phyloP scores from a whole-genome alignment of 2,113 vertebrate species.

The Phaethon lepturus region DNA sequence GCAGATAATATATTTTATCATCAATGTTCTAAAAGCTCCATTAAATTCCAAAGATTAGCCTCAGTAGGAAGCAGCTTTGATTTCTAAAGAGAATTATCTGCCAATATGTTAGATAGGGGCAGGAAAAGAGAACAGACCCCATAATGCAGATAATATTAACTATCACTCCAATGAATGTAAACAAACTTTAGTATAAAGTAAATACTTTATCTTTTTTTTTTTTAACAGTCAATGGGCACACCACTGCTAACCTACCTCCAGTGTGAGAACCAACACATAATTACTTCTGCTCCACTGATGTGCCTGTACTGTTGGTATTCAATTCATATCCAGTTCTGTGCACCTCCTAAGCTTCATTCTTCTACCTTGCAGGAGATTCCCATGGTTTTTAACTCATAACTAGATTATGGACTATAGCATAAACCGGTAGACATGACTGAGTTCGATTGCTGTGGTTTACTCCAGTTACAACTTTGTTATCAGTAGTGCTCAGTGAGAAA shows the following conservation, averaged over 20 bases:
- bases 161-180: neutral
- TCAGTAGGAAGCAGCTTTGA: neutral
- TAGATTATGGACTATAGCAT: neutral
- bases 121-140: neutral
- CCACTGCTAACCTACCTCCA: neutral
- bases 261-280: neutral
- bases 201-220: neutral
- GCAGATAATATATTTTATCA: neutral
- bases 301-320: neutral
- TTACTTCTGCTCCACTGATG: neutral
- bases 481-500: neutral
- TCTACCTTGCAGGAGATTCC: neutral
- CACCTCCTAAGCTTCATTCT: neutral
- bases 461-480: neutral
- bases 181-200: neutral
- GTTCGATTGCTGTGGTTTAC: neutral
- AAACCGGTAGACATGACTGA: rapidly evolving
- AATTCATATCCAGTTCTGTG: neutral
- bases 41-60: neutral
- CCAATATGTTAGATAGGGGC: neutral
- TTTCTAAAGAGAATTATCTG: neutral
- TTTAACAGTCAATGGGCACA: neutral
- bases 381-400: neutral
- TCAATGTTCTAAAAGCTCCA: neutral
- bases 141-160: neutral